Conservation (phyloP, 2,113 vertebrate species). For the Cyprinodon tularosa region DNA sequence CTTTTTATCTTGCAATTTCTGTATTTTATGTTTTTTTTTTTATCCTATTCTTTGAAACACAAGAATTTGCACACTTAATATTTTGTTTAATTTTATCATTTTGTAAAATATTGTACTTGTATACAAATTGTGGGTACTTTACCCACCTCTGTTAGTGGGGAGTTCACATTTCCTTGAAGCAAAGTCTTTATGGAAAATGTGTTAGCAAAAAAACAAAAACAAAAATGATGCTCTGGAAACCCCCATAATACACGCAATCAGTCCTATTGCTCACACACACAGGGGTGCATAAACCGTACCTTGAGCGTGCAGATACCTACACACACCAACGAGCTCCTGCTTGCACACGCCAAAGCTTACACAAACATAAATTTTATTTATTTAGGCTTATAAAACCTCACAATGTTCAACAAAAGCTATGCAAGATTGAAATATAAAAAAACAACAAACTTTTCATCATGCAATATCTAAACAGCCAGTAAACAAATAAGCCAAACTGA, state of each 20-base stretch:
- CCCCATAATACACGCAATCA: slow-evolving; percentile 35
- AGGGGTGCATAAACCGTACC: slow-evolving; percentile 7
- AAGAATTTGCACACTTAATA: no score
- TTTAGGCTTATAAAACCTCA: slow-evolving; percentile 65
- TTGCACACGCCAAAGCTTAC: slow-evolving; percentile 56
- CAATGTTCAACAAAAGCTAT: slow-evolving; percentile 66
- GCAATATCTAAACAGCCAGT: slow-evolving; percentile 54
- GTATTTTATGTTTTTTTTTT: no score
- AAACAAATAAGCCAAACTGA: slow-evolving; percentile 50
- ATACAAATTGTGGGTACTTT: no score
- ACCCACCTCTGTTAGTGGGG: neutral
- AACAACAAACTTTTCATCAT: slow-evolving; percentile 57
- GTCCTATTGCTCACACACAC: slow-evolving; percentile 12
- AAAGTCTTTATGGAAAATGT: slow-evolving; percentile 36
- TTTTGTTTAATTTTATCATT: no score
- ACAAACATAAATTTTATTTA: slow-evolving; percentile 65
- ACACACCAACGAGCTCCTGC: slow-evolving; percentile 50
- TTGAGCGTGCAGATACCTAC: slow-evolving; percentile 33
- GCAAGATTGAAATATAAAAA: slow-evolving; percentile 52
- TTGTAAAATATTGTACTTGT: no score
- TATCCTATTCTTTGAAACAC: no score
- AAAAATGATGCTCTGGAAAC: slow-evolving; percentile 46
- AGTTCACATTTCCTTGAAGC: slow-evolving; percentile 25
- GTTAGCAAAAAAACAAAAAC: slow-evolving; percentile 27
- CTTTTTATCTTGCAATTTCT: no score